These are phyloP conservation scores for Eucriotettix oculatus DNA, from an alignment of 2,888 invertebrate species.

Conservation along the genomic window DNA sequence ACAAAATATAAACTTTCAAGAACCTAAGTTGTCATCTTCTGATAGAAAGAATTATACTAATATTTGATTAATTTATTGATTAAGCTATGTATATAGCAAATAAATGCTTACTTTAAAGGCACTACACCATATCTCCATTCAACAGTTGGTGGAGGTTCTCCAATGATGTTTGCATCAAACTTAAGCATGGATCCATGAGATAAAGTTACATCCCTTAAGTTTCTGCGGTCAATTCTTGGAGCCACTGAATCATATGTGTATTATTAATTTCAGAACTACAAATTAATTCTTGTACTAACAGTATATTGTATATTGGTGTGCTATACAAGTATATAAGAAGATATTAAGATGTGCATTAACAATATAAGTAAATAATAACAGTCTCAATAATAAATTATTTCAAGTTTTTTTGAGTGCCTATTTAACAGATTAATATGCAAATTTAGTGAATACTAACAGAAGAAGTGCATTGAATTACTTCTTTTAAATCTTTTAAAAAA, in stretches of 20 bases:
- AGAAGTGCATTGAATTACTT: too few species aligned
- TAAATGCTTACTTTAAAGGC: constrained; percentile 39
- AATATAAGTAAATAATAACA: too few species aligned
- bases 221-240: constrained; percentile 88
- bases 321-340: background rate
- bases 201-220: constrained; percentile 74
- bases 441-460: too few species aligned
- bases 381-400: too few species aligned
- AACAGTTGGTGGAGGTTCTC: constrained; percentile 87
- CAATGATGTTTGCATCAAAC: constrained; percentile 82
- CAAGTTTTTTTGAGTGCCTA: too few species aligned
- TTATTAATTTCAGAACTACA: background rate
- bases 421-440: too few species aligned
- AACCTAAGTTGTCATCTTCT: too few species aligned
- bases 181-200: constrained; percentile 87
- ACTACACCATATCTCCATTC: constrained; percentile 82
- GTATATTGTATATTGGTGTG: background rate
- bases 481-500: too few species aligned
- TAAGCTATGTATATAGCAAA: constrained; percentile 19
- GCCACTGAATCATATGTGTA: constrained; percentile 42
- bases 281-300: background rate
- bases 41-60: too few species aligned
- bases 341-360: background rate
- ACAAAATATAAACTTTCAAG: too few species aligned
- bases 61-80: too few species aligned